Evolutionary conservation across 1,140 invertebrate genomes (phyloP).

Genomic region (Ceratosolen fusciceps): DNA sequence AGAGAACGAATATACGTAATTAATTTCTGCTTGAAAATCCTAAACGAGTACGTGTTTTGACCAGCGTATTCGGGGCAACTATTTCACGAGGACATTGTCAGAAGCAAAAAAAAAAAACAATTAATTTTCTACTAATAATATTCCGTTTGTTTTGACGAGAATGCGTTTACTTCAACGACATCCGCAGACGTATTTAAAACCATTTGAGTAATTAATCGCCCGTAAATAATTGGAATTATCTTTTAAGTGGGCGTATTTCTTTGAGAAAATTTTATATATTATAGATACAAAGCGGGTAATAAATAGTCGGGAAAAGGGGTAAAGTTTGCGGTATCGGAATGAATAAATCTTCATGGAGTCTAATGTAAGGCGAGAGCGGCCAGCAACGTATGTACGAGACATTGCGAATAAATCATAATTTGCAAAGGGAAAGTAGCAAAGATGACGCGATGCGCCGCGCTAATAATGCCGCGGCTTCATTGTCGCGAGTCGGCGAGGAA

Average conservation of each 20-base stretch:
- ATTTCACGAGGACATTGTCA: conserved; percentile 1
- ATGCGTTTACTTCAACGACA: no score
- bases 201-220: no score
- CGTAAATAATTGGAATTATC: no score
- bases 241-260: no score
- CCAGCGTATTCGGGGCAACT: background rate
- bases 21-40: background rate
- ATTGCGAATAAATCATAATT: conserved; percentile 24
- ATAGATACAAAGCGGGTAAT: no score
- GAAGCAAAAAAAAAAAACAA: no score
- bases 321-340: background rate
- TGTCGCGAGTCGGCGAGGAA: background rate
- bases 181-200: no score
- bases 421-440: background rate
- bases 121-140: no score
- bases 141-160: no score
- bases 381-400: background rate
- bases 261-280: no score
- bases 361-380: background rate
- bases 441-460: background rate
- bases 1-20: no score
- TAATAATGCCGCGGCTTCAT: conserved; percentile 10
- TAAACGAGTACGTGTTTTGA: background rate
- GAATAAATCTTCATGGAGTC: conserved; percentile 21
- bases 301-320: no score